A percentile compares a stretch with the other conserved stretches of the same genome.
Conservation (phyloP, 2,888 invertebrate species). For the Saturnia japonica region DNA sequence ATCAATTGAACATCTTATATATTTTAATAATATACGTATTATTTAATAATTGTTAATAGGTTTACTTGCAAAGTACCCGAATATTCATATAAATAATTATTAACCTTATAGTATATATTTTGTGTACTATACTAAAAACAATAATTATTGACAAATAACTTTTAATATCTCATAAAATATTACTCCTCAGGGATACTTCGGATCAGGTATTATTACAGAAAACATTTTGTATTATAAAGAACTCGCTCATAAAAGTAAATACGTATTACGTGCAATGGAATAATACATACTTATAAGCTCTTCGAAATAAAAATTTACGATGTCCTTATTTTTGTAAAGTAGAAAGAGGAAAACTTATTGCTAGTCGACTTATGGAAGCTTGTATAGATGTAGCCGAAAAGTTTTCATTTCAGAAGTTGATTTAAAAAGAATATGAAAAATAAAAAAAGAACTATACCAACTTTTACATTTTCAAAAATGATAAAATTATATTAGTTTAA, state of each 20-base stretch:
- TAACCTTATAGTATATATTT: no score
- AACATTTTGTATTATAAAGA: neutral
- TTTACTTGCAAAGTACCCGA: no score
- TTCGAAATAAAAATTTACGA: conserved; percentile 10
- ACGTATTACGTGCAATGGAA: neutral
- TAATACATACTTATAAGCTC: neutral
- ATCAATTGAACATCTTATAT: no score
- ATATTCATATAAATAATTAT: no score
- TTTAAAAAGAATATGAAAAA: no score
- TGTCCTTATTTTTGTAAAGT: neutral
- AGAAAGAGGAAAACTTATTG: neutral
- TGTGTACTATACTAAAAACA: neutral
- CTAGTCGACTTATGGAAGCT: neutral
- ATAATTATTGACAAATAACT: conserved; percentile 1
- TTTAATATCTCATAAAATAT: neutral
- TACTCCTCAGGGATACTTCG: neutral
- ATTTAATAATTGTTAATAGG: no score
- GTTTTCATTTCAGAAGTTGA: no score
- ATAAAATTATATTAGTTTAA: no score
- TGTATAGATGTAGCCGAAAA: neutral
- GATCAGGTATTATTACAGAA: neutral
- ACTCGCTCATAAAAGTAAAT: neutral
- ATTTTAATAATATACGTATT: no score
- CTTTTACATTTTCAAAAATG: no score
- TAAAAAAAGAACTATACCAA: no score